phyloP scores from a whole-genome alignment of 35 echinoderm and acorn worm species.

The Apostichopus japonicus region DNA sequence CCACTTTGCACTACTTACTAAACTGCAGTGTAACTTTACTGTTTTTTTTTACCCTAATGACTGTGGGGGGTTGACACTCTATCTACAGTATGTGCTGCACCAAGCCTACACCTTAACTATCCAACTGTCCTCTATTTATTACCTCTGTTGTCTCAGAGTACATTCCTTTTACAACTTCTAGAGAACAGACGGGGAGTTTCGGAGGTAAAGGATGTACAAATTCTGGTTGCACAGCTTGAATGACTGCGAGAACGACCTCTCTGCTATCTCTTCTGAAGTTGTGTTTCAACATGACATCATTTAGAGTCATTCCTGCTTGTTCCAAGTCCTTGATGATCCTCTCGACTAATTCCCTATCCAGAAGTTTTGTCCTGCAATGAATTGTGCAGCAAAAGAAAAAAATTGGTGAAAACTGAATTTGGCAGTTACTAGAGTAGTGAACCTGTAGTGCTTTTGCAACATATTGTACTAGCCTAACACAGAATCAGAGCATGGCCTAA shows the following conservation, averaged over 20 bases:
- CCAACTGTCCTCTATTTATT: background rate
- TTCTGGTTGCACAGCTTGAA: constrained; percentile 3
- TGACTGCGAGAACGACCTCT: constrained; percentile 24
- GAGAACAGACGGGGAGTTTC: background rate
- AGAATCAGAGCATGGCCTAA: too few relatives aligned
- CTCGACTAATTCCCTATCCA: background rate
- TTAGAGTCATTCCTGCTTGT: constrained; percentile 7
- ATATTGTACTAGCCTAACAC: too few relatives aligned
- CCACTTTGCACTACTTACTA: too few relatives aligned
- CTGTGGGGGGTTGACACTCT: too few relatives aligned
- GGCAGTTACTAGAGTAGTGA: background rate
- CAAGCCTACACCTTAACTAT: too few relatives aligned
- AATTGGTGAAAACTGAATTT: background rate
- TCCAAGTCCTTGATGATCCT: constrained; percentile 9
- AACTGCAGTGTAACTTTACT: too few relatives aligned
- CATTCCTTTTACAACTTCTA: constrained; percentile 18
- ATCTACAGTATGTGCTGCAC: too few relatives aligned
- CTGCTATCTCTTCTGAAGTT: constrained; percentile 33
- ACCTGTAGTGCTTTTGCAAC: too few relatives aligned
- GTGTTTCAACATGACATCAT: background rate
- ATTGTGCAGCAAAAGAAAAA: background rate
- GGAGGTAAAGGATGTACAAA: constrained; percentile 34
- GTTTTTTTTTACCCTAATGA: too few relatives aligned
- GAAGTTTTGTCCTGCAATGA: background rate
- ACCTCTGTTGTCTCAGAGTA: background rate